Conservation (phyloP, 2,888 invertebrate species). For the Stegophylla sp. region DNA sequence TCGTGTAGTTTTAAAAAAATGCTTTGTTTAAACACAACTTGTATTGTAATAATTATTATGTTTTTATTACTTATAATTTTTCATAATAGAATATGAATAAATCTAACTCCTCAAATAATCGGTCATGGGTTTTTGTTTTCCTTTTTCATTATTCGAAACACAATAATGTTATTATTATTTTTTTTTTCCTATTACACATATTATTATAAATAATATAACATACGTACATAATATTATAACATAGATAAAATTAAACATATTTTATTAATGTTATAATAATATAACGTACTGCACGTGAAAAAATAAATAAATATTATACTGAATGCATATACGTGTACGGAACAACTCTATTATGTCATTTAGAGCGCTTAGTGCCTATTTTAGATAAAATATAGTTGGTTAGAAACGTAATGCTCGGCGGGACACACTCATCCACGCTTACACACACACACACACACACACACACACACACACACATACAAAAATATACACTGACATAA, state of each 20-base stretch:
- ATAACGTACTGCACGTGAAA: conserved; percentile 37
- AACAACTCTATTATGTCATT: conserved; percentile 37
- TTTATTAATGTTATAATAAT: conserved; percentile 16
- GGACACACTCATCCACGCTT: not conserved
- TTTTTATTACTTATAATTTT: conserved; percentile 29
- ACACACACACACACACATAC: not conserved
- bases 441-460: not conserved
- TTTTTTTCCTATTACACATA: not conserved
- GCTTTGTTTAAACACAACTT: conserved; percentile 45
- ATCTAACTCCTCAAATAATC: conserved; percentile 20
- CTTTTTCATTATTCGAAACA: conserved; percentile 17
- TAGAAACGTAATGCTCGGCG: conserved; percentile 29
- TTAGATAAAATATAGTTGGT: conserved; percentile 29
- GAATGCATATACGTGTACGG: conserved; percentile 22
- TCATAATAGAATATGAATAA: conserved; percentile 3
- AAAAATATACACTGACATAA: not conserved
- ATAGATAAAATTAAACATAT: conserved; percentile 26
- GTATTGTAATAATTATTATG: conserved; percentile 13
- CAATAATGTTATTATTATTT: not conserved
- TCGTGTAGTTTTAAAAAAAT: not conserved
- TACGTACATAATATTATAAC: conserved; percentile 9
- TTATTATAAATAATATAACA: conserved; percentile 10
- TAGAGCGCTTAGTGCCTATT: conserved; percentile 47
- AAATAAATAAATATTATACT: conserved; percentile 26
- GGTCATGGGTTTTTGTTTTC: conserved; percentile 52